Percentiles rank a stretch among this genome's conserved stretches.
phyloP scores from a whole-genome alignment of 2,113 vertebrate genomes.

The Oenanthe oenanthe region DNA sequence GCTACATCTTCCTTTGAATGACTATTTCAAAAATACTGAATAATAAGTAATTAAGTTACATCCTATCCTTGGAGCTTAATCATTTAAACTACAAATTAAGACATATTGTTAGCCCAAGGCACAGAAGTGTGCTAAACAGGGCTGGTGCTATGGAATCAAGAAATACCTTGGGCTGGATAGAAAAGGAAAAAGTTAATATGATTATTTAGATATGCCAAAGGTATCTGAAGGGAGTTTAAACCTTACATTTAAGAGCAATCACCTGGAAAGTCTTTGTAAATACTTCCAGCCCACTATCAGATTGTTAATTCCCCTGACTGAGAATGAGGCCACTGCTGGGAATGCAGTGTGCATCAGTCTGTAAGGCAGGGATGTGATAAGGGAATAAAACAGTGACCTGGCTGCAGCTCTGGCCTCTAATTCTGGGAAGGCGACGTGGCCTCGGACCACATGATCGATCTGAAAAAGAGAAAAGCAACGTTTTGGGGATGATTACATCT shows the following conservation, averaged over 20 bases:
- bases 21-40: neutral
- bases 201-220: neutral
- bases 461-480: slow-evolving; percentile 70
- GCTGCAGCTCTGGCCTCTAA: slow-evolving; percentile 81
- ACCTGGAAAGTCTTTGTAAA: neutral
- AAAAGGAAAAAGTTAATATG: neutral
- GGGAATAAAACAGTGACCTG: slow-evolving; percentile 75
- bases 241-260: neutral
- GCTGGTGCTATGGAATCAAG: neutral
- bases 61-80: neutral
- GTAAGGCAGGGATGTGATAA: neutral
- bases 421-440: slow-evolving; percentile 85
- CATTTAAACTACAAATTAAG: neutral
- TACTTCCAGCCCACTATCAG: neutral
- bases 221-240: neutral
- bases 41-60: neutral
- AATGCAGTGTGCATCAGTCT: neutral
- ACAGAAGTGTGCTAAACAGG: neutral
- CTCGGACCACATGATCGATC: slow-evolving; percentile 90
- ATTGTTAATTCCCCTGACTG: neutral
- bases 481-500: neutral
- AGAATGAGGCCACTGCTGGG: neutral
- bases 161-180: neutral
- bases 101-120: neutral
- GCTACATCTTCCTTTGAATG: neutral